Evolutionary conservation across 2,113 vertebrate species (phyloP), one percentile per base, ranked within the genome.

Genomic region (Geococcyx californianus): DNA sequence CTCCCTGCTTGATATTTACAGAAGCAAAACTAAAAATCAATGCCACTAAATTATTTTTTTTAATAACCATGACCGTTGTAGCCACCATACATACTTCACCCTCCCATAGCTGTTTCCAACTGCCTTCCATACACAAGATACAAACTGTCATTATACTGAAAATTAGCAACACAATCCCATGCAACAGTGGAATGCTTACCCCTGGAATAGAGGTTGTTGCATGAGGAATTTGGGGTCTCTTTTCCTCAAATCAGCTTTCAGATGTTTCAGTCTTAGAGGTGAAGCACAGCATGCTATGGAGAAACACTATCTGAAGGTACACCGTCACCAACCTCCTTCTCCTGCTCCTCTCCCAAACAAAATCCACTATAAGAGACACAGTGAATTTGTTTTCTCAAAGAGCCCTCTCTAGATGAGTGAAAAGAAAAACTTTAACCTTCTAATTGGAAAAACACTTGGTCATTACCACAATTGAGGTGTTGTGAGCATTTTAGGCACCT

Each of bases 81-180:
- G 58, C 23, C 63, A 33, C 38, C 9, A 31, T 7, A 34, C 16
- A 3, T 10, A 31, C 24, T 36, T 78, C 0, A 68, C 54, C 42
- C 7, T 59, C 3, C 0, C 10, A 2, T 89, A 75, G 29, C 21
- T 5, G 0, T 68, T 84, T 67, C 56, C 73, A 63, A 67, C 19
- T 0, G 0, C 24, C 31, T 28, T 17, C 25, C 1, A 0, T 4
- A 1, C 28, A 3, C 26, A 16, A 40, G n/a, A 55, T 21, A 47
- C 28, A 52, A 74, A 28, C 21, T 18, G n/a, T 75, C 45, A 58
- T 80, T 79, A 73, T 8, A 62, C 56, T 21, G 45, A 77, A 80
- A 86, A 90, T 77, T 26, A 79, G 23, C 74, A 87, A 34, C 29
- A n/a, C 64, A 75, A 60, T 34, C 45, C 7, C 2, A 6, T 7